phyloP scores from a whole-genome alignment of 2,888 invertebrate genomes.

The Tubulanus polymorphus region DNA sequence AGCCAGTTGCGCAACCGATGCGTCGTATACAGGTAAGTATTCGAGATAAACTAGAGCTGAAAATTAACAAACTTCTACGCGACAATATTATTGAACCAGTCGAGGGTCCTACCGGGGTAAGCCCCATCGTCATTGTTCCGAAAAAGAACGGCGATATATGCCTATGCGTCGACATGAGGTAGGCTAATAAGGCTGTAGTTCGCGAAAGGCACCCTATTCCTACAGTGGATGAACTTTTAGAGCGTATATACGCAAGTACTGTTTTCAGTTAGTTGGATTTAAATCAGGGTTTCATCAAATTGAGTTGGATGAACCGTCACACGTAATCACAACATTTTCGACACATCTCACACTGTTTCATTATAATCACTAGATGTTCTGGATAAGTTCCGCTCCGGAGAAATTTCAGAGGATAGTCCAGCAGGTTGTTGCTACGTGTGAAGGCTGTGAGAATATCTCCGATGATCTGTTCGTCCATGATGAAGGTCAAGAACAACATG shows the following conservation, averaged over 20 bases:
- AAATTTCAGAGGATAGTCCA: constrained; percentile 3
- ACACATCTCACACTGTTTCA: constrained; percentile 2
- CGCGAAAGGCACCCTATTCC: constrained; percentile 18
- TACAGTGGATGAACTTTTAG: constrained; percentile 18
- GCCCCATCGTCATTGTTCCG: constrained; percentile 16
- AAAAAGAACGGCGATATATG: constrained; percentile 20
- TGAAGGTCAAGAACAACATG: constrained; percentile 15
- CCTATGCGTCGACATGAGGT: constrained; percentile 13
- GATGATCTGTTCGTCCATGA: constrained; percentile 24
- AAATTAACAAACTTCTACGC: constrained; percentile 8
- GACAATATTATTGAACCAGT: constrained; percentile 16
- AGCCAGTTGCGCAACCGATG: constrained; percentile 11
- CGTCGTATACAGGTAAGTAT: constrained; percentile 7
- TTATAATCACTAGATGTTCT: constrained; percentile 16
- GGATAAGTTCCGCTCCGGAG: constrained; percentile 10
- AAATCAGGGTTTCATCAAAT: constrained; percentile 14
- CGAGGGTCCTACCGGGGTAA: constrained; percentile 17
- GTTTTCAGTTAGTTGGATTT: constrained; percentile 23
- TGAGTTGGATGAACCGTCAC: constrained; percentile 5
- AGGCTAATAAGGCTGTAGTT: constrained; percentile 17
- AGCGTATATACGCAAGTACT: constrained; percentile 17
- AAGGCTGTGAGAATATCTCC: constrained; percentile 17
- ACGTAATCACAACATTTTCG: constrained; percentile 13
- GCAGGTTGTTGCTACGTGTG: constrained; percentile 12
- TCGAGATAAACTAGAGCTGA: constrained; percentile 9